Evolutionary conservation across 2,888 invertebrate species (phyloP).

Genomic region (Drosophila monieri): DNA sequence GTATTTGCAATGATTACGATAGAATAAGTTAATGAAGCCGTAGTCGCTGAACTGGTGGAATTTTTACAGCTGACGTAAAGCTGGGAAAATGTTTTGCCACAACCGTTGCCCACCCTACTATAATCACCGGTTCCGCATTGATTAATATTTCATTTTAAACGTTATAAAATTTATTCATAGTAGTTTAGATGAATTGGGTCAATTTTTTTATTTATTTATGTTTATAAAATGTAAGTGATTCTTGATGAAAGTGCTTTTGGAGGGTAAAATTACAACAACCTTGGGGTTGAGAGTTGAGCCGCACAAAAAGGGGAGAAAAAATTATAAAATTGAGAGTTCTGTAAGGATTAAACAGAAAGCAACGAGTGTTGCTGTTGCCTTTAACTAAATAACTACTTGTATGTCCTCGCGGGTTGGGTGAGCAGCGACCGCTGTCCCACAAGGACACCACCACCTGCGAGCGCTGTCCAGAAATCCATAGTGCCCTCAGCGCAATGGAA

Average conservation of each 20-base stretch:
- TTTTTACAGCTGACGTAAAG: too few relatives aligned
- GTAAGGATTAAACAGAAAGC: slow-evolving; percentile 57
- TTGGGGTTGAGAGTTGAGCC: slow-evolving; percentile 49
- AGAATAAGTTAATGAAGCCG: too few relatives aligned
- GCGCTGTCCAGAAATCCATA: slow-evolving; percentile 76
- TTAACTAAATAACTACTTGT: slow-evolving; percentile 55
- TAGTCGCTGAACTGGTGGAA: too few relatives aligned
- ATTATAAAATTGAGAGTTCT: slow-evolving; percentile 70
- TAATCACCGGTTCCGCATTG: too few relatives aligned
- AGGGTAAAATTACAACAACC: slow-evolving; percentile 81
- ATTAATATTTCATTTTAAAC: too few relatives aligned
- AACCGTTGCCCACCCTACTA: too few relatives aligned
- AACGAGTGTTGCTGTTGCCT: slow-evolving; percentile 48
- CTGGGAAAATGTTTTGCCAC: too few relatives aligned
- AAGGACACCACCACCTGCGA: slow-evolving; percentile 81
- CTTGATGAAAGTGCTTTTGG: slow-evolving; percentile 82
- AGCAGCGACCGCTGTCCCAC: slow-evolving; percentile 16
- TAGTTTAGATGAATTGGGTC: too few relatives aligned
- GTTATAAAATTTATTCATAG: too few relatives aligned
- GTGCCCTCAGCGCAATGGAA: slow-evolving; percentile 73
- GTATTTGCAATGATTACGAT: too few relatives aligned
- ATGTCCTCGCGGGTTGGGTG: slow-evolving; percentile 46
- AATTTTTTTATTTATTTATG: slow-evolving; percentile 21
- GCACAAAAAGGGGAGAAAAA: slow-evolving; percentile 69
- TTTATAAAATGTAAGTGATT: slow-evolving; percentile 51